Percentiles rank a stretch among this genome's conserved stretches.
Evolutionary conservation across 2,797 vertebrate genomes (phyloP).

Genomic region (Lerista edwardsae): DNA sequence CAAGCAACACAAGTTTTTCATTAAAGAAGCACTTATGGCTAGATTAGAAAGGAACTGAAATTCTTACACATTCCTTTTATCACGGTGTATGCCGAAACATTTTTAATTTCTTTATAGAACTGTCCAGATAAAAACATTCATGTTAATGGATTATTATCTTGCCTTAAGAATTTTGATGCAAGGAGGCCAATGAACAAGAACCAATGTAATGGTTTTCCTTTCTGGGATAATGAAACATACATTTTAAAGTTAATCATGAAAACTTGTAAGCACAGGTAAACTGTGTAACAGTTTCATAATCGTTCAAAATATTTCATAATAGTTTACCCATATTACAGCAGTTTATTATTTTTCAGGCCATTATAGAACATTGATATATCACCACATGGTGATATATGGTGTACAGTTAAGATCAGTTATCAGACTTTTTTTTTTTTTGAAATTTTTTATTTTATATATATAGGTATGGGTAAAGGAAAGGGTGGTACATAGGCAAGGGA

Average conservation of each 20-base stretch:
- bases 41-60: slow-evolving; percentile 1
- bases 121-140: neutral
- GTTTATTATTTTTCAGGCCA: neutral
- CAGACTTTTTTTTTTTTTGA: too few species aligned
- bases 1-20: slow-evolving; percentile 2
- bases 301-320: neutral
- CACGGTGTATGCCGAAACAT: neutral
- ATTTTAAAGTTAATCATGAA: neutral
- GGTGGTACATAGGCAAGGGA: too few species aligned
- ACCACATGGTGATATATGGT: neutral
- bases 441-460: too few species aligned
- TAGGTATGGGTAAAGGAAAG: too few species aligned
- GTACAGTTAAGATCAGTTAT: neutral
- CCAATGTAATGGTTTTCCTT: neutral
- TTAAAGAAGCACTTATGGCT: slow-evolving; percentile 13
- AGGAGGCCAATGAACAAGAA: slow-evolving; percentile 13
- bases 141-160: slow-evolving; percentile 33
- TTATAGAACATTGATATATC: neutral
- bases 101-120: slow-evolving; percentile 20
- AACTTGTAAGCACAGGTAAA: neutral
- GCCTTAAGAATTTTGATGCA: slow-evolving; percentile 40
- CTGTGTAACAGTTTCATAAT: too few species aligned
- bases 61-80: slow-evolving; percentile 16
- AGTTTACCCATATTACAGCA: too few species aligned
- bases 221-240: neutral